phyloP scores from a whole-genome alignment of 2,888 invertebrate genomes.

The Leptogaster cylindrica region DNA sequence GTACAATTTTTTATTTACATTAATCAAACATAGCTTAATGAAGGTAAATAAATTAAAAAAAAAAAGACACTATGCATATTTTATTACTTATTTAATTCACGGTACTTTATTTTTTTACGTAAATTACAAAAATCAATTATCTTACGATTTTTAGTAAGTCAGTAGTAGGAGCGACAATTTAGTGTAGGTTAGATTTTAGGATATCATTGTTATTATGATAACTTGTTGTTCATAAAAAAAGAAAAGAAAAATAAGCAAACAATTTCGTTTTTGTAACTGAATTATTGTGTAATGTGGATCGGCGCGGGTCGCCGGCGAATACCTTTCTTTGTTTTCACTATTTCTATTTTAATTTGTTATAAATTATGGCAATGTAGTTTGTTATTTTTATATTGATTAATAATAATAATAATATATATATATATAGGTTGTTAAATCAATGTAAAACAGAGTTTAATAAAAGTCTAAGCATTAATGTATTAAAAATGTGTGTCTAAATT shows the following conservation, averaged over 20 bases:
- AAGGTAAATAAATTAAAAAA: neutral
- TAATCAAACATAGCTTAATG: neutral
- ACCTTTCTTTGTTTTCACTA: slow-evolving; percentile 5
- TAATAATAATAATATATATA: too few species aligned
- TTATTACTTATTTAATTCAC: neutral
- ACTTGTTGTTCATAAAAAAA: neutral
- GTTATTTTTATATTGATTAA: slow-evolving; percentile 30
- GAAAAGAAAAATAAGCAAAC: neutral
- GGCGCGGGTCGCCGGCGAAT: slow-evolving; percentile 32
- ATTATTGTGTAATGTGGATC: slow-evolving; percentile 14
- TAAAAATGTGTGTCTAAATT: neutral
- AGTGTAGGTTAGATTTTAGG: neutral
- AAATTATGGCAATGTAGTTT: slow-evolving; percentile 25
- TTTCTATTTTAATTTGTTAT: slow-evolving; percentile 9
- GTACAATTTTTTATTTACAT: slow-evolving; percentile 1
- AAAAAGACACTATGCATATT: neutral
- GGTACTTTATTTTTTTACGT: slow-evolving; percentile 6
- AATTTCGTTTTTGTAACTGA: neutral
- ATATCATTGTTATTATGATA: neutral
- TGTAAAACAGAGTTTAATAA: slow-evolving; percentile 20
- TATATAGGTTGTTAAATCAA: slow-evolving; percentile 19
- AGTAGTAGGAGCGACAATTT: too few species aligned
- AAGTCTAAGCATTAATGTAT: slow-evolving; percentile 1
- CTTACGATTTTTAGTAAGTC: neutral
- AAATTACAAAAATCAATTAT: neutral